Conservation (phyloP, 2,113 vertebrate species). For the Progne subis region DNA sequence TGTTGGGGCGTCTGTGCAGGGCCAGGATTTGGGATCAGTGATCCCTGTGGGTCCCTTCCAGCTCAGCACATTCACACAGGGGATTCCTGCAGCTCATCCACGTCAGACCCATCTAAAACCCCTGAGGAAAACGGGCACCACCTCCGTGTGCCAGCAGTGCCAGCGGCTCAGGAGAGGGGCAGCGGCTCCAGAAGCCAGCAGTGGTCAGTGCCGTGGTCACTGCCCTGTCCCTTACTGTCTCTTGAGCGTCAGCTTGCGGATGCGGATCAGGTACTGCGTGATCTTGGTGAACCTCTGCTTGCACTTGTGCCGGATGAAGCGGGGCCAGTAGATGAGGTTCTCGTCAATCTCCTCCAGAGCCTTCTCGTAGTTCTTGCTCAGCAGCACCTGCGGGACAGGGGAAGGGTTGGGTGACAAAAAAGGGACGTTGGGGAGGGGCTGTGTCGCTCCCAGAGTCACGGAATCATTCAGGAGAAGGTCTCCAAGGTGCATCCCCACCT, state of each 20-base stretch:
- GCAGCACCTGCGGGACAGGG: slow-evolving; percentile 80
- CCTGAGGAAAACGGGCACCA: neutral
- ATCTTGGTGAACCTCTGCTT: slow-evolving; percentile 98
- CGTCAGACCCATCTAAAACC: accelerated
- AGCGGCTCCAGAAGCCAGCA: accelerated
- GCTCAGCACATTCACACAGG: neutral
- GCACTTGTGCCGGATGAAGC: slow-evolving; percentile 93
- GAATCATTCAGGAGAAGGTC: accelerated
- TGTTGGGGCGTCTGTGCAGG: neutral
- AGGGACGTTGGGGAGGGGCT: accelerated
- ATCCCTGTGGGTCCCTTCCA: neutral
- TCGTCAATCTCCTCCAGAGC: slow-evolving; percentile 94
- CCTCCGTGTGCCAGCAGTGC: neutral
- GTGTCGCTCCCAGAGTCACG: accelerated
- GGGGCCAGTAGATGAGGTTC: slow-evolving; percentile 95
- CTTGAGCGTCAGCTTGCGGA: slow-evolving; percentile 92
- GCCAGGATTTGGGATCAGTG: neutral
- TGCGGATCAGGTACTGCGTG: slow-evolving; percentile 97
- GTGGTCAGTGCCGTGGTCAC: accelerated
- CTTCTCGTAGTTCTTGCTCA: slow-evolving; percentile 93
- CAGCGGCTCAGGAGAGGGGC: neutral
- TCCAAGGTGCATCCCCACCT: accelerated
- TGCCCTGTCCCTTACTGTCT: slow-evolving; percentile 76
- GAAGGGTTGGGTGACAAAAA: neutral
- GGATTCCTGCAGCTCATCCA: neutral